phyloP scores from a whole-genome alignment of 1,140 invertebrate genomes.

The Caenorhabditis brenneri region DNA sequence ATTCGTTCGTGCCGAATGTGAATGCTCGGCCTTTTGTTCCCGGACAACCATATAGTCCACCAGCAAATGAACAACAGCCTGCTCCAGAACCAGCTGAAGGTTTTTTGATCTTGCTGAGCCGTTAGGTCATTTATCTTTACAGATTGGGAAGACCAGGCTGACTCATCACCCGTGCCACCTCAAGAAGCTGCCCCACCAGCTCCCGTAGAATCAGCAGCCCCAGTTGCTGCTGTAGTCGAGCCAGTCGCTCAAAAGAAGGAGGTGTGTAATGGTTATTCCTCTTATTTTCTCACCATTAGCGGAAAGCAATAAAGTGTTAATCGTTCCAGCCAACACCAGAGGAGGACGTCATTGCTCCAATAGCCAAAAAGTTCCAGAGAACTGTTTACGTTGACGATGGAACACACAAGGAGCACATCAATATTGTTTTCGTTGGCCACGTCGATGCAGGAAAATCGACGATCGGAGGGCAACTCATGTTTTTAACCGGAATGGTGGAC shows the following conservation, averaged over 20 bases:
- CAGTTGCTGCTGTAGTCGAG: no score
- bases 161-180: not conserved
- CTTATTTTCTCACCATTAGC: no score
- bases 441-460: slow-evolving; percentile 99
- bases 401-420: slow-evolving; percentile 89
- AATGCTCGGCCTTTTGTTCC: slow-evolving; percentile 64
- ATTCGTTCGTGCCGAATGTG: slow-evolving; percentile 60
- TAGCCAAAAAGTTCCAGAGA: slow-evolving; percentile 52
- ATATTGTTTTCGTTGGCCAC: slow-evolving; percentile 99
- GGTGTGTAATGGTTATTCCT: not conserved
- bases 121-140: slow-evolving; percentile 31
- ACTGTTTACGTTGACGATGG: slow-evolving; percentile 58
- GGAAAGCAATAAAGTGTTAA: not conserved
- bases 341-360: slow-evolving; percentile 38
- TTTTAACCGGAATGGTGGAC: slow-evolving; percentile 97
- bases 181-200: slow-evolving; percentile 14
- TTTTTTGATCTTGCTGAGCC: not conserved
- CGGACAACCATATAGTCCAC: slow-evolving; percentile 46
- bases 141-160: slow-evolving; percentile 56
- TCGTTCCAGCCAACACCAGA: slow-evolving; percentile 9
- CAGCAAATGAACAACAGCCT: slow-evolving; percentile 40
- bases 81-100: slow-evolving; percentile 18
- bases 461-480: slow-evolving; percentile 99
- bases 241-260: not conserved
- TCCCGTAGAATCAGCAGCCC: not conserved